phyloP scores from a whole-genome alignment of 2,113 vertebrate species.

The Delphinus delphis region DNA sequence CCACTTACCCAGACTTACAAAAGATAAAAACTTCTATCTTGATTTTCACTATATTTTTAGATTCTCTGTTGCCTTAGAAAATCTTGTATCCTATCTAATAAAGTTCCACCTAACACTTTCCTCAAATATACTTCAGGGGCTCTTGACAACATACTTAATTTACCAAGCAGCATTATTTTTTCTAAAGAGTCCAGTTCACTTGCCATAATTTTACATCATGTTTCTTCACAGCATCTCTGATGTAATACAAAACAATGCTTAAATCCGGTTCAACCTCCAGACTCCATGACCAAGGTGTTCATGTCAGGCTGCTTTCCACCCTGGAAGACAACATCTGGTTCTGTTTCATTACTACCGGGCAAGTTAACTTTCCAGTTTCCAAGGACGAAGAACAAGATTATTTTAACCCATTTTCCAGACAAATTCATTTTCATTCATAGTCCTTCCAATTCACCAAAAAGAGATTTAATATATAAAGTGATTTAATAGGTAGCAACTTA shows the following conservation, averaged over 20 bases:
- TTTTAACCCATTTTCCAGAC: constrained; percentile 61
- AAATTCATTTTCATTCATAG: constrained; percentile 20
- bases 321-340: constrained; percentile 69
- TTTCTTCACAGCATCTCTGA: constrained; percentile 42
- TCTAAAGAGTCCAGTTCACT: not conserved
- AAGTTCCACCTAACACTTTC: constrained; percentile 54
- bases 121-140: constrained; percentile 20
- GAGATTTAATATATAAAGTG: not conserved
- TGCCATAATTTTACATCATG: constrained; percentile 43
- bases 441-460: constrained; percentile 7
- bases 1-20: not conserved
- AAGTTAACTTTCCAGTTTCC: constrained; percentile 54
- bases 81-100: constrained; percentile 49
- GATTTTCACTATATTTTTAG: not conserved
- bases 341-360: constrained; percentile 40
- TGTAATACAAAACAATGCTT: constrained; percentile 41
- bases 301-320: not conserved
- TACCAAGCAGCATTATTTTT: constrained; percentile 42
- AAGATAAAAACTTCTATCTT: not conserved
- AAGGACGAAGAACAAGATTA: constrained; percentile 41
- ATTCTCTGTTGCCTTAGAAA: constrained; percentile 5
- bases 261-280: constrained; percentile 6
- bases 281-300: constrained; percentile 30
- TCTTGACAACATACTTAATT: constrained; percentile 53
- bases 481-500: not conserved